Conservation (phyloP, 2,797 vertebrate species). For the Bryconaethiops microstoma region DNA sequence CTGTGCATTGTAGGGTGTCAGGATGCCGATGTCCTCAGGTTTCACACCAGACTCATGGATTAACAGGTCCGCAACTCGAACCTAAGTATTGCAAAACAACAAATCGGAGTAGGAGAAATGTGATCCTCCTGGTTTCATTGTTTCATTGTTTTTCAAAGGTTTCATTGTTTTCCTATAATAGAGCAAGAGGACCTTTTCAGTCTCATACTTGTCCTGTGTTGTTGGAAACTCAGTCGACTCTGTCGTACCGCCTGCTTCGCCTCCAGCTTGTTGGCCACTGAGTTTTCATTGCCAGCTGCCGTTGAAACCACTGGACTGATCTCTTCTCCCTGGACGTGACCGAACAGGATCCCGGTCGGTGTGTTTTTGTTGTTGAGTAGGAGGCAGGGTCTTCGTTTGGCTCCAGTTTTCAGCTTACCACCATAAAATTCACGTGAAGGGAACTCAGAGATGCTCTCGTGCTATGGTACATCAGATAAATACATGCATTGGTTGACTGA, state of each 20-base stretch:
- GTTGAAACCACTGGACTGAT: constrained; percentile 81
- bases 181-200: not conserved
- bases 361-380: constrained; percentile 59
- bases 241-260: constrained; percentile 78
- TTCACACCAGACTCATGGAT: constrained; percentile 66
- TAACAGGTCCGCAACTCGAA: constrained; percentile 75
- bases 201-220: too few species aligned
- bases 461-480: constrained; percentile 72
- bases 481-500: not conserved
- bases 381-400: constrained; percentile 53
- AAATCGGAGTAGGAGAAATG: not conserved
- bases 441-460: constrained; percentile 82
- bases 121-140: too few species aligned
- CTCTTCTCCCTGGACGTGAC: constrained; percentile 79
- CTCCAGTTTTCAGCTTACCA: constrained; percentile 67
- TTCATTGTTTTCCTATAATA: too few species aligned
- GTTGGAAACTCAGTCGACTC: too few species aligned
- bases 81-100: constrained; percentile 65
- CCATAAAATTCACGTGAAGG: constrained; percentile 84
- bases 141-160: too few species aligned
- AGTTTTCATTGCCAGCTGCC: constrained; percentile 85
- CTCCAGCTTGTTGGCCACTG: constrained; percentile 84
- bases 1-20: constrained; percentile 90
- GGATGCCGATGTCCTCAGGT: constrained; percentile 77
- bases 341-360: constrained; percentile 81